A percentile compares a stretch with the other conserved stretches of the same genome.
Evolutionary conservation across 2,888 invertebrate genomes (phyloP).

Genomic region (Erebia ligea): DNA sequence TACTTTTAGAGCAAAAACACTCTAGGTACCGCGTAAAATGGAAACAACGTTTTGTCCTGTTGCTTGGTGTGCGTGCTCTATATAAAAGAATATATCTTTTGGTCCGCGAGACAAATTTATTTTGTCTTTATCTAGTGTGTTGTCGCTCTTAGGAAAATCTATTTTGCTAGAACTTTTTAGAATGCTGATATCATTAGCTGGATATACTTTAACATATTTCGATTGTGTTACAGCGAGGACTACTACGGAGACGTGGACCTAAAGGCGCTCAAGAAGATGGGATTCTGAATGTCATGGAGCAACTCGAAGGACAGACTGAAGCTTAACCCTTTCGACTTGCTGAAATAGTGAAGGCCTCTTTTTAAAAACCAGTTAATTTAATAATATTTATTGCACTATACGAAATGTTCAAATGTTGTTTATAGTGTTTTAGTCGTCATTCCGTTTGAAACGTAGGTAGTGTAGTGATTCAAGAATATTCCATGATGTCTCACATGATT

Average conservation of each 20-base stretch:
- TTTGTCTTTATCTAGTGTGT: too few species aligned
- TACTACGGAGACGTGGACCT: slow-evolving; percentile 96
- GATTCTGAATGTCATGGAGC: slow-evolving; percentile 85
- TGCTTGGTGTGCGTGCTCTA: too few species aligned
- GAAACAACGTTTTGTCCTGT: too few species aligned
- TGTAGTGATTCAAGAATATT: slow-evolving; percentile 11
- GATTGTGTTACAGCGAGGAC: slow-evolving; percentile 88
- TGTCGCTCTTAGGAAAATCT: too few species aligned
- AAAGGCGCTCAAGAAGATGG: slow-evolving; percentile 93
- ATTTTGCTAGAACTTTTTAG: background rate
- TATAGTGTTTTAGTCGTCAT: background rate
- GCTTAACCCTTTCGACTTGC: slow-evolving; percentile 71
- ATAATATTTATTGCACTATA: slow-evolving; percentile 21
- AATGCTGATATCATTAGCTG: background rate
- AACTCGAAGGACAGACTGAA: slow-evolving; percentile 78
- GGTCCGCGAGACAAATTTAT: too few species aligned
- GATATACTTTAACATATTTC: slow-evolving; percentile 17
- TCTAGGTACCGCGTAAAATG: too few species aligned
- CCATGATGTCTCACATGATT: slow-evolving; percentile 2
- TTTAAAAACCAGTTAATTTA: slow-evolving; percentile 42
- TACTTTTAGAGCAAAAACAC: too few species aligned
- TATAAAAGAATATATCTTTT: too few species aligned
- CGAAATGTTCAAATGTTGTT: slow-evolving; percentile 36
- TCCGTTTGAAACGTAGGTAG: slow-evolving; percentile 3
- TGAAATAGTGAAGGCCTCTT: slow-evolving; percentile 54